These are phyloP conservation scores for Pongo pygmaeus DNA, from an alignment of 2,113 vertebrate genomes.

Conservation along the genomic window DNA sequence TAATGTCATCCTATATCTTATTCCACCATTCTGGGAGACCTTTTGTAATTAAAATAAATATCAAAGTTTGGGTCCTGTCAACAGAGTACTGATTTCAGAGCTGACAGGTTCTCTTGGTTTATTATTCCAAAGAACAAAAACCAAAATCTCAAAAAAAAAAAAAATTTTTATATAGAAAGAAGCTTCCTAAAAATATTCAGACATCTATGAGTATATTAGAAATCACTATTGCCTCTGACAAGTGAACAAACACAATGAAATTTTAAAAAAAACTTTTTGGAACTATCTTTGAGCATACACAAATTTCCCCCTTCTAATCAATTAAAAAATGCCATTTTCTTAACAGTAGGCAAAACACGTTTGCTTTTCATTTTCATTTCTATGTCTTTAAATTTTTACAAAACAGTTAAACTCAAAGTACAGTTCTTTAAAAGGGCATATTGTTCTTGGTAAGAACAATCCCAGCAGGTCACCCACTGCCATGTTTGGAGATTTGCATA, in stretches of 20 bases:
- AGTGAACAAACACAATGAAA: not conserved
- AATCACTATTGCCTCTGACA: not conserved
- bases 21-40: not conserved
- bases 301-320: constrained; percentile 3
- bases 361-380: constrained; percentile 47
- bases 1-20: not conserved
- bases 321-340: constrained; percentile 47
- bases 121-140: not conserved
- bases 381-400: constrained; percentile 66
- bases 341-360: not conserved
- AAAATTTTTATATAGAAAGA: not conserved
- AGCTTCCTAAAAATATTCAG: not conserved
- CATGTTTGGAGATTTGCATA: constrained; percentile 66
- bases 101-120: not conserved
- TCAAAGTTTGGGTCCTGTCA: not conserved
- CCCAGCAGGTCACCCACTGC: constrained; percentile 60
- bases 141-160: not conserved
- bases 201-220: constrained; percentile 28
- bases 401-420: constrained; percentile 57
- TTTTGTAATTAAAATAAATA: not conserved
- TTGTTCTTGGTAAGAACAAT: constrained; percentile 64
- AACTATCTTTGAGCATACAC: not conserved
- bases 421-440: not conserved
- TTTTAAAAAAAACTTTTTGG: constrained; percentile 18
- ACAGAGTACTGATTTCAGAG: not conserved